Base-by-base conservation (phyloP, 2,113 vertebrate genomes). In the Ahaetulla prasina region DNA sequence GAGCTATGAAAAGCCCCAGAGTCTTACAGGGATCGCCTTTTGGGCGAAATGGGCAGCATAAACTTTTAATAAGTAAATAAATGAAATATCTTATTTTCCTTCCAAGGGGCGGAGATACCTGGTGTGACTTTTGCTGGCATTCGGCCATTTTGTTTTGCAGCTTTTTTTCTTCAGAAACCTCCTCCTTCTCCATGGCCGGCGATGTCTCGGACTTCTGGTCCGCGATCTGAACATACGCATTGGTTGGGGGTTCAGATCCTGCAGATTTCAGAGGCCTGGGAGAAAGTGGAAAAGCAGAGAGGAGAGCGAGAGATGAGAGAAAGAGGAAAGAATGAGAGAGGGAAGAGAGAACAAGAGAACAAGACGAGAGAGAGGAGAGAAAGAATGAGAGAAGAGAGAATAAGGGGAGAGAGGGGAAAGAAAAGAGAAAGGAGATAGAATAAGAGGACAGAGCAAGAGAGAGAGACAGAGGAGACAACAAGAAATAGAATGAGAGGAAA, bases 111-210 rank as follows among this genome's bases (percentile, higher is more conserved):
- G 5, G 9, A 39, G 57, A n/a, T 39, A 92, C 92, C 8, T 49
- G 11, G 43, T 60, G 14, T 0, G 74, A 16, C 23, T 85, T 89
- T n/a, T 60, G 47, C 68, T 27, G 74, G 23, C 74, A 89, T 22
- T 22, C 39, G 0, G 30, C 3, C 0, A 85, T 2, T 47, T 8
- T 89, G 45, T 80, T 16, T 0, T 39, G 9, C 92, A 92, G 53
- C 45, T 9, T 39, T 54, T 39, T 89, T 39, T 60, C 88, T 89
- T 60, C 53, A 1, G n/a, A 16, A 16, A 2, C 30, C 5, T 7
- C 30, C 9, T 3, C 60, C 30, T 35, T 8, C 18, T 55, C 12
- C 7, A 22, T 14, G 1, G 10, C 2, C 1, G 1, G 8, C 0
- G 4, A 1, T 12, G 2, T 12, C 4, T 55, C 91, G 0, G 5